Conservation (phyloP, 2,113 vertebrate species). For the Anarhynchus alexandrinus region DNA sequence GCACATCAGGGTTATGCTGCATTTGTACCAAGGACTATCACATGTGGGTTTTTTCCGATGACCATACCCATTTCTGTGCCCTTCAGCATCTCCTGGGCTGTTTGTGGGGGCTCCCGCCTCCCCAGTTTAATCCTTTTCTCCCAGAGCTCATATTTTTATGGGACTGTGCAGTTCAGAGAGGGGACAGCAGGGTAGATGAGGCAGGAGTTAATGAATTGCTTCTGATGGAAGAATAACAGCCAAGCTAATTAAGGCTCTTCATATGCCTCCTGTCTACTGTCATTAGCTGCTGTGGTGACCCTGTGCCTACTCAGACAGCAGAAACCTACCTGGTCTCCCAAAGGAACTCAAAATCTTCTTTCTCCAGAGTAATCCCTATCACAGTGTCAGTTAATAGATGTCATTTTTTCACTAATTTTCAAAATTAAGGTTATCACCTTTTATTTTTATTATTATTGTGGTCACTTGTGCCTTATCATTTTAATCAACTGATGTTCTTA, state of each 20-base stretch:
- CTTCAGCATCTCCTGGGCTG: background rate
- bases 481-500: background rate
- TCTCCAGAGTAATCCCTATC: background rate
- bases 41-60: background rate
- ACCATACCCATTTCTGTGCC: rapidly evolving
- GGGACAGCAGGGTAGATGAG: background rate
- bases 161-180: background rate
- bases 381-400: background rate
- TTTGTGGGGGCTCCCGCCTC: background rate
- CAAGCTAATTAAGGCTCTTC: background rate
- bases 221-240: background rate
- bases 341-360: background rate
- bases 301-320: background rate
- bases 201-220: background rate
- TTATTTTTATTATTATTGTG: background rate
- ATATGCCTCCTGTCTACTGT: background rate
- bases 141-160: background rate
- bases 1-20: background rate
- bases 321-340: background rate
- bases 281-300: background rate
- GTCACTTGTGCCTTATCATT: background rate
- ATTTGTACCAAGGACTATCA: background rate
- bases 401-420: background rate
- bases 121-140: background rate
- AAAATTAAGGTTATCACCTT: background rate